Percentiles rank a stretch among this genome's conserved stretches.
These are phyloP conservation scores for Epirrhoe alternata DNA, from an alignment of 2,888 invertebrate genomes.

Conservation along the genomic window DNA sequence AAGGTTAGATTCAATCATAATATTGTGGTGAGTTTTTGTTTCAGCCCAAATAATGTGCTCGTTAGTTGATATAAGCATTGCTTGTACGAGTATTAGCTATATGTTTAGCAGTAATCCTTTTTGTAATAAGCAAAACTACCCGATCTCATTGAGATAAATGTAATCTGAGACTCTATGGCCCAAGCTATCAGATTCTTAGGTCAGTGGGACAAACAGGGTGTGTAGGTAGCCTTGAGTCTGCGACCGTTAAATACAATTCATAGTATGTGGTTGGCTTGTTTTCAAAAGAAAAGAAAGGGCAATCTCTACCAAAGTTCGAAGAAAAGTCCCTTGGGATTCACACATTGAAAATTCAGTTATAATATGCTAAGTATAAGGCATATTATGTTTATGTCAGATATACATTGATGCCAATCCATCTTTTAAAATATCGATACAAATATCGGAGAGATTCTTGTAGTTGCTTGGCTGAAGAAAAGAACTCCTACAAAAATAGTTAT, in stretches of 20 bases:
- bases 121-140: neutral
- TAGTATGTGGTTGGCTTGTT: too few relatives aligned
- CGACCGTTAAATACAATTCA: neutral
- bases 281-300: too few relatives aligned
- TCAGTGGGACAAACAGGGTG: constrained; percentile 15
- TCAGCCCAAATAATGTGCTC: neutral
- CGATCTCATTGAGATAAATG: constrained; percentile 14
- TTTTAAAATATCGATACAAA: too few relatives aligned
- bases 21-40: too few relatives aligned
- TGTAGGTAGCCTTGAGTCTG: neutral
- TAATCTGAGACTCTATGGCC: constrained; percentile 10
- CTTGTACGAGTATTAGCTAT: neutral
- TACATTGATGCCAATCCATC: too few relatives aligned
- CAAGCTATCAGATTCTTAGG: constrained; percentile 15
- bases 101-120: constrained; percentile 8
- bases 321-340: too few relatives aligned
- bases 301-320: too few relatives aligned
- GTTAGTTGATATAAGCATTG: neutral
- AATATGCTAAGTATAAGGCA: too few relatives aligned
- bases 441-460: too few relatives aligned
- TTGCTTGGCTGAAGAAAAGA: neutral
- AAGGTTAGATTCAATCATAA: too few relatives aligned
- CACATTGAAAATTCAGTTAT: too few relatives aligned
- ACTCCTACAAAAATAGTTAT: neutral
- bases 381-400: too few relatives aligned